Evolutionary conservation across 1,140 invertebrate genomes (phyloP), one percentile per base, ranked within the genome.

Genomic region (Apis florea): DNA sequence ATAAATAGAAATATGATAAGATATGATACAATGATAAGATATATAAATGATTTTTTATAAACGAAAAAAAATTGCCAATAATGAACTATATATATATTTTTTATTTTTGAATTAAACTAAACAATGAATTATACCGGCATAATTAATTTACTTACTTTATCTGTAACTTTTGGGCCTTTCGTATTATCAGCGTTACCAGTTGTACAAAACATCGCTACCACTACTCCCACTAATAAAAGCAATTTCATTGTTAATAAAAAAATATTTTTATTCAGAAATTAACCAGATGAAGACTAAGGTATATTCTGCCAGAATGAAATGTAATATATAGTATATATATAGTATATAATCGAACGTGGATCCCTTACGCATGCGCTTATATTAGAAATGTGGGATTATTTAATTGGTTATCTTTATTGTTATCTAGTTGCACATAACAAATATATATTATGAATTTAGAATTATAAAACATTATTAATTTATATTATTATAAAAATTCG

Each of bases 151-250:
- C 91, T 93, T 94, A 96, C 96, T 92, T 95, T 96, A 86, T 96
- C 95, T 3, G 96, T 97, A 31, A 97, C 96, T 96, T 96, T 97
- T 26, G 96, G 96, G 64, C 96, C 96, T 91, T 96, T 96, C 89
- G 84, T 82, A 66, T 85, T 83, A 0, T 90, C 89, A 6, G 87
- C 90, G 21, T 47, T 67, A 40, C 73, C 85, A 40, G 63, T 80
- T 12, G 80, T 90, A 51, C 84, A 86, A 58, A 83, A 84, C 11
- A 56, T 76, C 0, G 66, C 66, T 40, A 71, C 75, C 17, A 90
- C 58, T 47, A 90, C 15, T 31, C 87, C 79, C 54, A 91, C 59
- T 24, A 90, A 67, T 63, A 90, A 56, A 51, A 90, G 47, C 24
- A 82, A 53, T 31, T 73, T 88, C 86, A 88, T 88, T 69, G 31